Conservation (phyloP, 1,140 invertebrate species). For the Drosophila funebris region DNA sequence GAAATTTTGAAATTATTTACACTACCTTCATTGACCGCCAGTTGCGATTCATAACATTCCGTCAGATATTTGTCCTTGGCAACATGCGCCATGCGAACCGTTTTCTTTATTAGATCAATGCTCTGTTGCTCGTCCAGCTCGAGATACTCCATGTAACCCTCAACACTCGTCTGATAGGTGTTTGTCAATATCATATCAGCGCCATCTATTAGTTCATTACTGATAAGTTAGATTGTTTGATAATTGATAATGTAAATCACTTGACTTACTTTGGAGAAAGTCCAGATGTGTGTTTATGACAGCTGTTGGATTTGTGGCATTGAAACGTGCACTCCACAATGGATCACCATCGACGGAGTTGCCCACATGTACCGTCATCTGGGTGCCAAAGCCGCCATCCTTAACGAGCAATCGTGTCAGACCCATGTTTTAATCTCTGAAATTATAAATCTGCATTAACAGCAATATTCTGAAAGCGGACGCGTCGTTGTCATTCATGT, state of each 20-base stretch:
- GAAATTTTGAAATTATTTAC: no score
- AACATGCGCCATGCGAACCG: constrained; percentile 87
- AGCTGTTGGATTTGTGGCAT: constrained; percentile 89
- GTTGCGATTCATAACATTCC: constrained; percentile 68
- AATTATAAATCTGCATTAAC: neutral
- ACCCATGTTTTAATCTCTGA: constrained; percentile 48
- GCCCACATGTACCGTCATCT: constrained; percentile 89
- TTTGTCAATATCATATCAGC: constrained; percentile 93
- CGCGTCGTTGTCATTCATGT: neutral
- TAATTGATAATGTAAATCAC: constrained; percentile 20
- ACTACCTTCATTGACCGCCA: constrained; percentile 59
- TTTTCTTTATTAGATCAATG: constrained; percentile 88
- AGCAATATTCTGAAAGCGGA: neutral
- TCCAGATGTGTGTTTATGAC: constrained; percentile 91
- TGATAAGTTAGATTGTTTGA: constrained; percentile 28
- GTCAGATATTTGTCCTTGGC: constrained; percentile 78
- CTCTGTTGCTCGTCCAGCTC: constrained; percentile 87
- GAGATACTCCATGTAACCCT: constrained; percentile 90
- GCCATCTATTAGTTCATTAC: constrained; percentile 86
- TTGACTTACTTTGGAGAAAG: constrained; percentile 86
- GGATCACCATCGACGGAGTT: constrained; percentile 90
- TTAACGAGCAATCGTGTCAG: constrained; percentile 83
- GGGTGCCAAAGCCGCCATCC: constrained; percentile 92
- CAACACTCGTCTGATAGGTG: constrained; percentile 94
- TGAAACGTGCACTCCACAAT: constrained; percentile 92